phyloP scores from a whole-genome alignment of 2,888 invertebrate genomes.

The Chalcosyrphus nemorum region DNA sequence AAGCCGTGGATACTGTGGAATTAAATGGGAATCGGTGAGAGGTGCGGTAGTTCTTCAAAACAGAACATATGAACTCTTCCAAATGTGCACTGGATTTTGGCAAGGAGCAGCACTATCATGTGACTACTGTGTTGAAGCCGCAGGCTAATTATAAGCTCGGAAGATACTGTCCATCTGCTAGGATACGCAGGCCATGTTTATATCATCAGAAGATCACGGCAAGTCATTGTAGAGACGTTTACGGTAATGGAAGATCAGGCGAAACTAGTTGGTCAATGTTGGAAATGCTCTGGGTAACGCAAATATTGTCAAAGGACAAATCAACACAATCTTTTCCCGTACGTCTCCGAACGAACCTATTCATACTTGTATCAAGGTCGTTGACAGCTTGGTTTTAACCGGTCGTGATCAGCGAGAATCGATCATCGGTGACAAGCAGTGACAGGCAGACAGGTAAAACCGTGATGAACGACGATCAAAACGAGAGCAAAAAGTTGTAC shows the following conservation, averaged over 20 bases:
- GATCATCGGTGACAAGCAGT: constrained; percentile 99
- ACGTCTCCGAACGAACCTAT: constrained; percentile 99
- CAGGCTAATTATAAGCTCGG: too few relatives aligned
- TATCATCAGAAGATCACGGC: too few relatives aligned
- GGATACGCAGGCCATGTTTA: too few relatives aligned
- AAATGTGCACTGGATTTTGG: too few relatives aligned
- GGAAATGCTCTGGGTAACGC: constrained; percentile 98
- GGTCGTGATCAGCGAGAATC: constrained; percentile 99
- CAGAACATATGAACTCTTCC: too few relatives aligned
- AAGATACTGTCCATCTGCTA: too few relatives aligned
- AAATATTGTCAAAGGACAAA: constrained; percentile 93
- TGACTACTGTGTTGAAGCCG: too few relatives aligned
- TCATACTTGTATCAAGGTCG: constrained; percentile 99
- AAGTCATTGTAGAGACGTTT: too few relatives aligned
- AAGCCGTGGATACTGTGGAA: neutral
- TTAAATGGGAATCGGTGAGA: neutral
- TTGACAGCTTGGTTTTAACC: constrained; percentile 98
- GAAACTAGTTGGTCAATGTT: too few relatives aligned
- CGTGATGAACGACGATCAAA: constrained; percentile 96
- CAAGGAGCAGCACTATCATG: too few relatives aligned
- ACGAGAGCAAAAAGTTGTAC: constrained; percentile 99
- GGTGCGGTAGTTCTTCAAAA: too few relatives aligned
- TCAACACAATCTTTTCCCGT: constrained; percentile 97
- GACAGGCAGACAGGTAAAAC: constrained; percentile 99
- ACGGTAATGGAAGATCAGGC: too few relatives aligned